Percentiles rank a stretch among this genome's conserved stretches.
phyloP scores from a whole-genome alignment of 2,797 vertebrate species.

The Podargus strigoides region DNA sequence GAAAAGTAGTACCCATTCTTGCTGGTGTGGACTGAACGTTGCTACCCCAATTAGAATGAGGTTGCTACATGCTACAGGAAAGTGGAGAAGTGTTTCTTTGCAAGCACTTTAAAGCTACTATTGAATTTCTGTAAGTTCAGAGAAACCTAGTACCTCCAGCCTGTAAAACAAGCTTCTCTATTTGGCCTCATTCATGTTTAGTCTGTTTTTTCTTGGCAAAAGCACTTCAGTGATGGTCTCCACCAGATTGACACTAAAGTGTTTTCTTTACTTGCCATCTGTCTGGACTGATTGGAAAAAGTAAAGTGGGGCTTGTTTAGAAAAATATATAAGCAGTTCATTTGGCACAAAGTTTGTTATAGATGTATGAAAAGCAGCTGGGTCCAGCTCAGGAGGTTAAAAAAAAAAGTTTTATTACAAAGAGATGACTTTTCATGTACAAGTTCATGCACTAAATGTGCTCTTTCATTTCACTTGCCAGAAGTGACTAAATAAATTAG shows the following conservation, averaged over 20 bases:
- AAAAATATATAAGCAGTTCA: conserved; percentile 55
- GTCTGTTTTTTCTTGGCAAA: conserved; percentile 76
- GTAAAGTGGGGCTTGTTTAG: conserved; percentile 60
- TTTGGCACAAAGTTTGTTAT: conserved; percentile 47
- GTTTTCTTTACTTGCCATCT: conserved; percentile 75
- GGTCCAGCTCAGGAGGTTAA: conserved; percentile 13
- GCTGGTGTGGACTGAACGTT: not conserved
- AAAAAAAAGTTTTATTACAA: conserved; percentile 29
- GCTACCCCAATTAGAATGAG: not conserved
- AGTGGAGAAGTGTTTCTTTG: conserved; percentile 10
- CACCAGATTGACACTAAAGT: conserved; percentile 71
- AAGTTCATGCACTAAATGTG: conserved; percentile 22
- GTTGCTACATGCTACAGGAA: not conserved
- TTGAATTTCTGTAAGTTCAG: conserved; percentile 60
- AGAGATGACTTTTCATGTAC: conserved; percentile 8
- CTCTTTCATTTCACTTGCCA: conserved; percentile 15
- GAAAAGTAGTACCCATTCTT: not conserved
- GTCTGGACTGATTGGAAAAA: conserved; percentile 72
- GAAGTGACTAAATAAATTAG: conserved; percentile 41
- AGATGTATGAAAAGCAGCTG: conserved; percentile 39
- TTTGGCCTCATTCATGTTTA: conserved; percentile 77
- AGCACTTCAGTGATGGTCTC: conserved; percentile 65
- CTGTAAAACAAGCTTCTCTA: conserved; percentile 63
- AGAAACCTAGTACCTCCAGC: conserved; percentile 62
- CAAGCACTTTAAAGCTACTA: conserved; percentile 41